Percentiles rank a stretch among this genome's conserved stretches.
Evolutionary conservation across 2,797 vertebrate genomes (phyloP).

Genomic region (Pangasius larnaudii): DNA sequence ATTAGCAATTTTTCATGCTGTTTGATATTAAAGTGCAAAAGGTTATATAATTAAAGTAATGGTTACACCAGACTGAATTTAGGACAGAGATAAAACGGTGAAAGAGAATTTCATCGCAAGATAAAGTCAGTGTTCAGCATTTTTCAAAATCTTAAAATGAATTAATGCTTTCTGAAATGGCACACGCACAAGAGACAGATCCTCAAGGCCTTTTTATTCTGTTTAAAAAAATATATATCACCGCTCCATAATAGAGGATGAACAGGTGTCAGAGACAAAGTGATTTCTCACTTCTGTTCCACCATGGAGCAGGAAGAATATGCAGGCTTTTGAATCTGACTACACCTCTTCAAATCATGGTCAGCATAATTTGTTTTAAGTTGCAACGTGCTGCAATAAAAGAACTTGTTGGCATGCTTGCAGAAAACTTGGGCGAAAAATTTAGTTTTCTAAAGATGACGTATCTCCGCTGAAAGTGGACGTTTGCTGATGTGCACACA

Average conservation of each 20-base stretch:
- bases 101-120: not conserved
- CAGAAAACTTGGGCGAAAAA: not conserved
- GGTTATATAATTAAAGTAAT: not conserved
- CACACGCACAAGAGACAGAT: not conserved
- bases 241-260: not conserved
- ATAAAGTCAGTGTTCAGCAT: slow-evolving; percentile 4
- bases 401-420: not conserved
- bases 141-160: not conserved
- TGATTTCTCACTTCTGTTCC: not conserved
- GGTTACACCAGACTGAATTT: not conserved
- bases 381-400: not conserved
- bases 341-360: not conserved
- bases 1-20: not conserved
- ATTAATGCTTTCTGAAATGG: not conserved
- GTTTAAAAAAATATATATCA: not conserved
- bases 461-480: not conserved
- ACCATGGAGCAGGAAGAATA: not conserved
- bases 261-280: not conserved
- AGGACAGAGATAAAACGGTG: not conserved
- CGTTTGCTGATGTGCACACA: not conserved
- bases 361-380: no score
- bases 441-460: not conserved
- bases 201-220: no score
- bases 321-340: no score
- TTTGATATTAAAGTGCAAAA: not conserved